phyloP scores from a whole-genome alignment of 2,797 vertebrate genomes.

The Sebastes aleutianus region DNA sequence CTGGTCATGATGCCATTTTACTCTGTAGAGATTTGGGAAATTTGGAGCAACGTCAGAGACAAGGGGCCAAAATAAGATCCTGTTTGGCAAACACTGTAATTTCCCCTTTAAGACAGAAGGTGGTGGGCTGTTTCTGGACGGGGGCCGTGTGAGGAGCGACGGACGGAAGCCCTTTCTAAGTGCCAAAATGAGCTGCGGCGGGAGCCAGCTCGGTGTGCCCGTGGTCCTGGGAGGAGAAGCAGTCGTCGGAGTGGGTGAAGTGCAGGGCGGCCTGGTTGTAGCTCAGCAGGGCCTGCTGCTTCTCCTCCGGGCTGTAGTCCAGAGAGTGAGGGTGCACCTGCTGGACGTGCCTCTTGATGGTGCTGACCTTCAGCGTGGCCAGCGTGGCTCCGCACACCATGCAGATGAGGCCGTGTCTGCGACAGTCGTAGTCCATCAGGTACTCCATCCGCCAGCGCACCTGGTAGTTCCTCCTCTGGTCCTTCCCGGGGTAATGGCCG shows the following conservation, averaged over 20 bases:
- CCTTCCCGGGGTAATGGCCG: conserved; percentile 84
- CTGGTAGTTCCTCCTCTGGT: conserved; percentile 90
- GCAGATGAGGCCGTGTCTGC: conserved; percentile 86
- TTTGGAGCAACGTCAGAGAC: background rate
- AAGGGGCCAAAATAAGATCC: background rate
- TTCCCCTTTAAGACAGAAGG: background rate
- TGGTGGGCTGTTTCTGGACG: conserved; percentile 22
- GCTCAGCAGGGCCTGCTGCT: conserved; percentile 84
- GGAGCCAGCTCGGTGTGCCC: conserved; percentile 48
- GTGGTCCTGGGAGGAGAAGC: conserved; percentile 75
- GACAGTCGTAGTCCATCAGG: conserved; percentile 93
- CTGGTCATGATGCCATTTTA: background rate
- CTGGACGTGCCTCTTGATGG: conserved; percentile 89
- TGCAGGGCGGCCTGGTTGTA: conserved; percentile 85
- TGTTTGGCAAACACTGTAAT: background rate
- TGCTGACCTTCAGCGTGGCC: conserved; percentile 88
- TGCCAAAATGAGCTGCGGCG: conserved; percentile 39
- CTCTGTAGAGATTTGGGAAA: background rate
- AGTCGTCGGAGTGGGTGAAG: conserved; percentile 80
- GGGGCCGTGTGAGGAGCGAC: background rate
- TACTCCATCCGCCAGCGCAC: conserved; percentile 89
- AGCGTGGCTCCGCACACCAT: conserved; percentile 87
- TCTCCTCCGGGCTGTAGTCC: conserved; percentile 83
- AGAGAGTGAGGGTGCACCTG: conserved; percentile 92
- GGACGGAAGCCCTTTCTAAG: conserved; percentile 57